Percentiles rank a stretch among this genome's conserved stretches.
Evolutionary conservation across 2,888 invertebrate genomes (phyloP).

Genomic region (Drosophila ochracea): DNA sequence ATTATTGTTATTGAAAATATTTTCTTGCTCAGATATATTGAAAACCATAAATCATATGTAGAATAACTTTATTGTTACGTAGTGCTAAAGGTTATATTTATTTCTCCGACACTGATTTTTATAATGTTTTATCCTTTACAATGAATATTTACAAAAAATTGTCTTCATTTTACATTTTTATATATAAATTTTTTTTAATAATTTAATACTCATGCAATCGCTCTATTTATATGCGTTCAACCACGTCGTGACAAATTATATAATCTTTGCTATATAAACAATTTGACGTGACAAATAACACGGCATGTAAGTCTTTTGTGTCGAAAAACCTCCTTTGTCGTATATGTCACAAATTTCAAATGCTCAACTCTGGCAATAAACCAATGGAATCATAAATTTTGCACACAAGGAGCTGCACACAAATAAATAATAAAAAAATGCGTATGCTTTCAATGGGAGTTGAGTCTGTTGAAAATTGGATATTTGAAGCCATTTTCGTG

Average conservation of each 20-base stretch:
- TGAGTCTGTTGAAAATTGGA: constrained; percentile 28
- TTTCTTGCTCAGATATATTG: too few relatives aligned
- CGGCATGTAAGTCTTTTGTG: neutral
- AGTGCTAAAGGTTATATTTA: neutral
- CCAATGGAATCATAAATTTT: constrained; percentile 7
- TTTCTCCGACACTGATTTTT: neutral
- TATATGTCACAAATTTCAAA: neutral
- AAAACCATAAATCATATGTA: too few relatives aligned
- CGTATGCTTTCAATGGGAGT: constrained; percentile 17
- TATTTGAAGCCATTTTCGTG: constrained; percentile 33
- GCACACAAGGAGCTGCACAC: neutral
- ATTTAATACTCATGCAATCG: neutral
- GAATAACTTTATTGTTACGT: accelerated
- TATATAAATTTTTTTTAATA: too few relatives aligned
- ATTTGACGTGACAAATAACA: constrained; percentile 2
- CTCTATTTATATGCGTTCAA: neutral
- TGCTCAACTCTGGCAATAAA: neutral
- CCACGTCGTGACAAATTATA: neutral
- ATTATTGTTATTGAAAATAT: neutral
- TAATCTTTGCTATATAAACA: neutral
- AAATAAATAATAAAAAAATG: neutral
- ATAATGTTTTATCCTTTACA: neutral
- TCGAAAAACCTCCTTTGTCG: neutral
- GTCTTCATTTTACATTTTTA: neutral
- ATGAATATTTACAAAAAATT: neutral